Percentiles rank a stretch among this genome's conserved stretches.
phyloP scores from a whole-genome alignment of 2,888 invertebrate species.

The Volucella inanis region DNA sequence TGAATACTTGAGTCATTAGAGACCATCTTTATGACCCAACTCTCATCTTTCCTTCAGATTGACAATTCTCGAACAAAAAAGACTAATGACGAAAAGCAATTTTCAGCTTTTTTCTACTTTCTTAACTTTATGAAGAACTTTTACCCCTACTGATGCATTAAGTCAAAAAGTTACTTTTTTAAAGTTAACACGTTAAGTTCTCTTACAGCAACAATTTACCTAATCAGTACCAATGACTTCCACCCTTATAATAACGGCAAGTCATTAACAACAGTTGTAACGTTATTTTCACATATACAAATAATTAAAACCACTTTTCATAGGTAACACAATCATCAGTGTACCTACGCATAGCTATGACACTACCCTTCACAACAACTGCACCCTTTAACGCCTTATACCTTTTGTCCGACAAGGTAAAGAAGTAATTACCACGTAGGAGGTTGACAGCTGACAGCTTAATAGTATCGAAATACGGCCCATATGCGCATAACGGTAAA shows the following conservation, averaged over 20 bases:
- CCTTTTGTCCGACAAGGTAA: conserved; percentile 29
- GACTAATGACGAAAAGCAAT: too few relatives aligned
- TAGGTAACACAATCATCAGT: background rate
- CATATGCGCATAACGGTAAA: conserved; percentile 43
- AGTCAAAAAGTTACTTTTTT: too few relatives aligned
- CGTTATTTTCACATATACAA: background rate
- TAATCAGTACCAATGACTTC: too few relatives aligned
- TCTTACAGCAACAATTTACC: too few relatives aligned
- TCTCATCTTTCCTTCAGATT: too few relatives aligned
- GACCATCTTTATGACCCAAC: too few relatives aligned
- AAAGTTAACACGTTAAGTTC: too few relatives aligned
- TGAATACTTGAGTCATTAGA: too few relatives aligned
- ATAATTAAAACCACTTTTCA: conserved; percentile 14
- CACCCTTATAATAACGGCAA: background rate
- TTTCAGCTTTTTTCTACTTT: too few relatives aligned
- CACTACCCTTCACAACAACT: background rate
- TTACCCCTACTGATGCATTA: too few relatives aligned
- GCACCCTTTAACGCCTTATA: conserved; percentile 1
- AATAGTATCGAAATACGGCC: conserved; percentile 36
- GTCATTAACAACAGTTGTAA: background rate
- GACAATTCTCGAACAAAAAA: too few relatives aligned
- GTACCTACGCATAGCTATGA: background rate
- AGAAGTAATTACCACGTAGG: conserved; percentile 59
- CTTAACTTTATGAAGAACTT: too few relatives aligned
- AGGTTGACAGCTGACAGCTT: conserved; percentile 60